Evolutionary conservation across 2,113 vertebrate genomes (phyloP), one percentile per base, ranked within the genome.

Genomic region (Dipodomys stephensi): DNA sequence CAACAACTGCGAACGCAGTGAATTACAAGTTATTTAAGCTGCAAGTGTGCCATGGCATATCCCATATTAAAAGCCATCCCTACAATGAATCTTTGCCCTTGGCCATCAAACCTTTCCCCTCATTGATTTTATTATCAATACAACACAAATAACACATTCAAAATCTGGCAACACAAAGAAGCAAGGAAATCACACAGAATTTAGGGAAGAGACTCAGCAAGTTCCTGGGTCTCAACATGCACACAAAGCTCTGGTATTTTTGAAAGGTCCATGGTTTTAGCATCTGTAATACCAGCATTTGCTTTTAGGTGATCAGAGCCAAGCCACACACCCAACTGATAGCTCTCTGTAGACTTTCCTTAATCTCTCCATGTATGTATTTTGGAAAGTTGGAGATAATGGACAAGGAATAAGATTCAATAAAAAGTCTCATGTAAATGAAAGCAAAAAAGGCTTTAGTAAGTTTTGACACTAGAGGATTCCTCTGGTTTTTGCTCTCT

Each of bases 351-450:
- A 30, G 95, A 87, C 35, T 89, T 94, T 82, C 67, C 83, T 94
- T 23, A 4, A 15, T 88, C 87, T 93, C 88, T 92, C 93, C 93
- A 95, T 39, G 78, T 92, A 39, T 2, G 16, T 35, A 80, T 78
- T 96, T 79, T 76, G 19, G 49, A 44, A 90, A 95, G 20, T 7
- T 88, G 39, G 83, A 96, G 90, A 96, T 23, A 96, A 57, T 93
- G 60, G 53, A 84, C 81, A 68, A 96, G 73, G 94, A 88, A 68
- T 68, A 49, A 67, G 30, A n/a, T n/a, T 83, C n/a, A 85, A 95
- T 90, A 96, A 96, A 53, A 53, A 57, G 53, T 57, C 15, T n/a
- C 4, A 91, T 60, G 1, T 44, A 80, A 81, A 94, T 83, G 64
- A 96, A 92, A 53, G 81, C 72, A 96, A 88, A 89, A 92, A 35